Evolutionary conservation across 37 sponge, comb jelly and placozoan genomes (phyloP), one percentile per base, ranked within the genome.

Genomic region (Haliclona indistincta): DNA sequence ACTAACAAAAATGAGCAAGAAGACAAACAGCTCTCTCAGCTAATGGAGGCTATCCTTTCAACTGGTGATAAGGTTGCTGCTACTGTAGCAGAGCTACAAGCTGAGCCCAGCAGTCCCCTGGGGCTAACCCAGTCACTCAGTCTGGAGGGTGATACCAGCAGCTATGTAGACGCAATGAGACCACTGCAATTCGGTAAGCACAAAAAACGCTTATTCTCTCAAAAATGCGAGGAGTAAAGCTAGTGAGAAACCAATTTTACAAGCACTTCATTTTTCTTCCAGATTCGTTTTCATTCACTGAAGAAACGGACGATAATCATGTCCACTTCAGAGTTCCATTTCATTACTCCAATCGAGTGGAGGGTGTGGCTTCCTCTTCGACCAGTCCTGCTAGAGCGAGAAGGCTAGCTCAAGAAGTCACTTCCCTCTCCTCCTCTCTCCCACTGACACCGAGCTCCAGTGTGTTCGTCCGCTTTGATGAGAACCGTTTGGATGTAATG

Each of bases 381-480:
- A 8, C 61, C 47, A 39, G 63, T n/a, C 55, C 85, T 4, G 64
- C 84, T 0, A 82, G 88, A 39, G 84, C 91, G 2, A 52, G 80
- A 49, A 56, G 97, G 54, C 78, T 96, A 40, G 94, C 97, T 25
- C 94, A 93, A 71, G 97, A 96, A 56, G 61, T 93, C 15, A 44
- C 94, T 25, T 55, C 94, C 33, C 78, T 96, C 17, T 42, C 91
- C 52, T 81, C 91, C 38, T 96, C 97, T 41, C 84, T 96, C n/a
- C 97, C 97, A 15, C 80, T 93, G 39, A 87, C 94, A 25, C 76
- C 79, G 25, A 71, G 78, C 49, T 85, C 94, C 32, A 76, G 79
- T 43, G 94, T 96, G 19, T 96, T 96, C 64, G 88, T 93, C 17
- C 72, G 91, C 23, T 87, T 81, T 56, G 96, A 95, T 69, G 92